Evolutionary conservation across 2,113 vertebrate species (phyloP).

Genomic region (Malurus elegans): DNA sequence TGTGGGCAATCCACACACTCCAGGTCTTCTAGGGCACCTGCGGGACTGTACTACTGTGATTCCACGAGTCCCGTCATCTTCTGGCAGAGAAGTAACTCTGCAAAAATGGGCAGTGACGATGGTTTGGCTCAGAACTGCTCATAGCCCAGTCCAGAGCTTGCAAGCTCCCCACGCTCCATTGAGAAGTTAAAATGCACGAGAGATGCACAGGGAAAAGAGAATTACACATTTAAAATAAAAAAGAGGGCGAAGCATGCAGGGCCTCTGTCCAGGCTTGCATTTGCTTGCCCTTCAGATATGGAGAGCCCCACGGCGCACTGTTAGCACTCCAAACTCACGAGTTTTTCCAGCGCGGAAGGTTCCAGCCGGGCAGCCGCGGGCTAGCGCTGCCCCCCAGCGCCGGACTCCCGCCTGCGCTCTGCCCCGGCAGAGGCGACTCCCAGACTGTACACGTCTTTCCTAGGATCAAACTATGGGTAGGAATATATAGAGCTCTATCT

Average conservation of each 20-base stretch:
- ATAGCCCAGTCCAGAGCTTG: rapidly evolving
- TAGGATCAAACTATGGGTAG: rapidly evolving
- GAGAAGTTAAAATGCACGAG: rapidly evolving
- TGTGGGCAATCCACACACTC: rapidly evolving
- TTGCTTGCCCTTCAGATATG: neutral
- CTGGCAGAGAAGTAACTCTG: neutral
- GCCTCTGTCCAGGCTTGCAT: neutral
- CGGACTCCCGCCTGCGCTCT: neutral
- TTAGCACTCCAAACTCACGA: rapidly evolving
- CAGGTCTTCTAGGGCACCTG: neutral
- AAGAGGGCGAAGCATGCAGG: neutral
- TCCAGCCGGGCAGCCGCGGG: neutral
- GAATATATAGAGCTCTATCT: rapidly evolving
- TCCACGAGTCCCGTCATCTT: neutral
- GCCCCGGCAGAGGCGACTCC: neutral
- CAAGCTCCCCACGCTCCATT: rapidly evolving
- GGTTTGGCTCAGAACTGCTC: neutral
- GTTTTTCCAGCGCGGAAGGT: rapidly evolving
- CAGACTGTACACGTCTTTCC: rapidly evolving
- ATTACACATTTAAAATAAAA: neutral
- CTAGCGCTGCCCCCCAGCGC: constrained; percentile 52
- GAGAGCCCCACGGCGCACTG: rapidly evolving
- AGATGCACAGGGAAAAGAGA: neutral
- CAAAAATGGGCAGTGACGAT: rapidly evolving
- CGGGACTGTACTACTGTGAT: neutral